Evolutionary conservation across 2,888 invertebrate genomes (phyloP), one percentile per base, ranked within the genome.

Genomic region (Oasisia sp.): DNA sequence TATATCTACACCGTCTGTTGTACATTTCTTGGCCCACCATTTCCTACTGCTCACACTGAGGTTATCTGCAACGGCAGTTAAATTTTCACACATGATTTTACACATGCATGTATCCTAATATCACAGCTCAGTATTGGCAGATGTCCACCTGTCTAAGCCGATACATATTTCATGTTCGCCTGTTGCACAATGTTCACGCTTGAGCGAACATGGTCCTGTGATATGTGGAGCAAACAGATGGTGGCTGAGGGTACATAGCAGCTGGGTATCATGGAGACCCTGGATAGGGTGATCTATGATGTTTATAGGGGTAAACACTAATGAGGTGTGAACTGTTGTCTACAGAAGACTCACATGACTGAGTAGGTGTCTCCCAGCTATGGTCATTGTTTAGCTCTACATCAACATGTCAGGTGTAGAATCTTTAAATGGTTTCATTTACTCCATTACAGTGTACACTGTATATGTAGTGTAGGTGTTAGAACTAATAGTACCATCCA

Each of bases 141-240:
- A 74, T 74, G 74, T 74, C 27, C 74, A 74, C 74, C n/a, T 74
- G 74, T 74, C 74, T 74, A 74, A 3, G 74, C 74, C 27, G 74
- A 74, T 74, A 74, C 74, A 74, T 74, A 74, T 74, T 74, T 74
- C 74, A 74, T 74, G 74, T 74, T 27, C 74, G 74, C 74, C 74
- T n/a, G n/a, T 27, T 74, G 74, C 74, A 74, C 74, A 74, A 74
- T 74, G 27, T 74, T 74, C 74, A 74, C 74, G 7, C 74, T 4
- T 74, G 74, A 74, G 5, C 27, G 74, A 74, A 74, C n/a, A n/a
- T n/a, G 19, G n/a, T 74, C 27, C n/a, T 19, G 74, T 74, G 74
- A 74, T 74, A 74, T 74, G 74, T 74, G 74, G 74, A 27, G 27
- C 27, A 74, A 74, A 74, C 74, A 74, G 74, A 74, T 74, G 74